A percentile compares a stretch with the other conserved stretches of the same genome.
phyloP scores from a whole-genome alignment of 2,113 vertebrate genomes.

The Rutilus rutilus region DNA sequence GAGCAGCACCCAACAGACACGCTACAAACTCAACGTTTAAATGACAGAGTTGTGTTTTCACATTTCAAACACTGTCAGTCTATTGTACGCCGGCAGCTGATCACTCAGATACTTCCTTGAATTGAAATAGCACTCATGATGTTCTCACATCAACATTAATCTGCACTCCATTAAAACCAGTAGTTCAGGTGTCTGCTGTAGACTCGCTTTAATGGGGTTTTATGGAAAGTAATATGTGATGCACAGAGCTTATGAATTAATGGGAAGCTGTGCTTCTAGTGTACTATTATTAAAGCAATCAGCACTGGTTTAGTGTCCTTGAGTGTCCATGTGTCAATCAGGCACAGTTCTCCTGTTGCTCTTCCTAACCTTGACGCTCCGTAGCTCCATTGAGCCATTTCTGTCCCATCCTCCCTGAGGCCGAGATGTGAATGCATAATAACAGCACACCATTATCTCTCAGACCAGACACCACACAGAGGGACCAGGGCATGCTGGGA shows the following conservation, averaged over 20 bases:
- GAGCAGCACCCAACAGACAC: too few species aligned
- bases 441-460: constrained; percentile 8
- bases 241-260: too few species aligned
- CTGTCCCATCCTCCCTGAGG: neutral
- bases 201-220: neutral
- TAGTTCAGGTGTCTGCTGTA: neutral
- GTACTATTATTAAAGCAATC: neutral
- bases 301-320: neutral
- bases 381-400: neutral
- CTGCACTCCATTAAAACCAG: neutral
- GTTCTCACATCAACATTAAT: neutral
- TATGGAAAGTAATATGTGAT: too few species aligned
- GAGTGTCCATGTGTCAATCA: constrained; percentile 5
- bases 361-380: neutral
- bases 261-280: neutral
- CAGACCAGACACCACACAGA: constrained; percentile 8
- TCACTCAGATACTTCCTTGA: neutral
- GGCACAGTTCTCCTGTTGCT: neutral
- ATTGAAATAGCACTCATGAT: neutral
- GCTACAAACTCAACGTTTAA: too few species aligned
- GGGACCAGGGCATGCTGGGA: constrained; percentile 7
- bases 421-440: constrained; percentile 28
- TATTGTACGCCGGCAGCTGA: neutral
- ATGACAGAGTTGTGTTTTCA: too few species aligned
- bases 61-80: neutral